Percentiles rank a stretch among this genome's conserved stretches.
Evolutionary conservation across 1,140 invertebrate genomes (phyloP).

Genomic region (Camponotus vicinus): DNA sequence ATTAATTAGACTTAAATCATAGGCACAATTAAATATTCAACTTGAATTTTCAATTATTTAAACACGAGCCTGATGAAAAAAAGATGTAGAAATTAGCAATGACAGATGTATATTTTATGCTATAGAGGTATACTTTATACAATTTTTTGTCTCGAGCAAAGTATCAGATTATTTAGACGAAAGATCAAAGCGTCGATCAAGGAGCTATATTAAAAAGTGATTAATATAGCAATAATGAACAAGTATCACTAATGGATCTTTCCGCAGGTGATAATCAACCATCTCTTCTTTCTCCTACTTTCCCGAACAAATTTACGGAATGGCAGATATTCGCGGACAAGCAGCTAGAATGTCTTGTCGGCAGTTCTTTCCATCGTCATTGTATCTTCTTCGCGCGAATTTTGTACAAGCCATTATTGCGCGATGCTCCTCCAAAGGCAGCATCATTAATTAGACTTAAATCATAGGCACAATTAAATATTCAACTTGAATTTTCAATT

Average conservation of each 20-base stretch:
- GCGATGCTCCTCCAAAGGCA: neutral
- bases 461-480: constrained; percentile 35
- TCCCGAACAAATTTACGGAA: neutral
- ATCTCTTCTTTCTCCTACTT: neutral
- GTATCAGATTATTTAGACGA: neutral
- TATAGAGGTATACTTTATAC: neutral
- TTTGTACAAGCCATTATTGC: constrained; percentile 39
- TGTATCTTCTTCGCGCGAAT: constrained; percentile 7
- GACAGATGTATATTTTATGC: neutral
- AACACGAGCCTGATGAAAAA: neutral
- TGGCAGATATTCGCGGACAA: neutral
- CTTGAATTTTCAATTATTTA: constrained; percentile 26
- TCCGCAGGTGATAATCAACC: neutral
- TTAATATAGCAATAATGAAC: too few relatives aligned
- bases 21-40: constrained; percentile 34
- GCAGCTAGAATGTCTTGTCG: constrained; percentile 27
- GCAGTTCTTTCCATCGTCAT: constrained; percentile 2
- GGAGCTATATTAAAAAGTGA: neutral
- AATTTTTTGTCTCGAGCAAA: too few relatives aligned
- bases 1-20: constrained; percentile 65
- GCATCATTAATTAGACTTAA: constrained; percentile 63
- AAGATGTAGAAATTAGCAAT: neutral
- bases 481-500: constrained; percentile 29
- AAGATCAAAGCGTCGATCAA: too few relatives aligned
- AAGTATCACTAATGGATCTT: neutral